Base-by-base conservation (phyloP, 2,888 invertebrate species). In the Aporophyla lueneburgensis region DNA sequence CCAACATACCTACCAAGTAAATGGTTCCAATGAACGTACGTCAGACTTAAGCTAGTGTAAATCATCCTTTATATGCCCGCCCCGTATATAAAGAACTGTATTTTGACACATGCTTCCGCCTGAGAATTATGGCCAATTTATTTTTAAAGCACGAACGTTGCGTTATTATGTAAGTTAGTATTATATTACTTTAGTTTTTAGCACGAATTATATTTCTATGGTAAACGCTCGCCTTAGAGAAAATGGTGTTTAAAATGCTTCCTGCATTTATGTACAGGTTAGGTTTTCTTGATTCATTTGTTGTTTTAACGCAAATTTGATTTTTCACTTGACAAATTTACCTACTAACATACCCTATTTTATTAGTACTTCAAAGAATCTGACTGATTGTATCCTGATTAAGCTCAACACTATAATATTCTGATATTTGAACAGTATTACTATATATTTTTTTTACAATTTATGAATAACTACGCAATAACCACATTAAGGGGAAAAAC, bases 111-210 rank as follows among this genome's bases (percentile, higher is more conserved):
- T 59, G 71, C 67, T 83, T 79, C 83, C 83, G 62, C n/a, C 16
- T 56, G 1, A 56, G 51, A 81, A 83, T 71, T 83, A 81, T 71
- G 80, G 83, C 49, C 49, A 78, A 83, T 78, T 83, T 83, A 70
- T 43, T 63, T 78, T 71, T 56, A 59, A 78, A 67, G 49, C 61
- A 70, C 43, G 58, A 68, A 59, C 51, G n/a, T 19, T 1, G 10
- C 14, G 65, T 59, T 69, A 75, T 69, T 69, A 58, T 40, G 51
- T 54, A 43, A 63, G 67, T 33, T 14, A 51, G 19, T 56, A 54
- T 54, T 61, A 40, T 24, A 54, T 65, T 21, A 65, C 51, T 69
- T 58, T 40, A 53, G 19, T 58, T 54, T 27, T 56, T 24, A 59
- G 9, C 51, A n/a, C n/a, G 46, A 46, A 63, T 59, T 40, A 21